Evolutionary conservation across 2,797 vertebrate genomes (phyloP), one percentile per base, ranked within the genome.

Genomic region (Myripristis murdjan): DNA sequence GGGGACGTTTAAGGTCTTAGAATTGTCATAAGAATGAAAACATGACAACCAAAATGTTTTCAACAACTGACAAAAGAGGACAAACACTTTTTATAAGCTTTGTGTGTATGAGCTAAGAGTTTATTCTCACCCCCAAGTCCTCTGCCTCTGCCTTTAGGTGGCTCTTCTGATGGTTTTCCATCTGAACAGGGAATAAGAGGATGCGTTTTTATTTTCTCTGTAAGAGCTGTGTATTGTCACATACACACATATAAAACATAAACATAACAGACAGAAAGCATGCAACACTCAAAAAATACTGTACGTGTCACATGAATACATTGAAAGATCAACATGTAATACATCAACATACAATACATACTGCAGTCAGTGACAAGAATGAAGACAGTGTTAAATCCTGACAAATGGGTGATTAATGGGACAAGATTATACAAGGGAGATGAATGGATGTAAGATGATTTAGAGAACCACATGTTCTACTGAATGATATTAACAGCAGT

Each of bases 101-200:
- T 71, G 55, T 43, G 46, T 16, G 54, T 14, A 44, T 37, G 2
- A 52, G 20, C 14, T 54, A 12, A 15, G 1, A 56, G 16, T 49
- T 1, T 46, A 28, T 60, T 79, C 93, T 94, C 91, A 98, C 98
- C 97, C 95, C 96, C 97, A 78, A 98, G 88, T 83, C 97, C 94
- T 90, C 93, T 52, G 66, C 94, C 96, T 95, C 96, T 92, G 28
- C 96, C 96, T 91, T 94, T 96, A 0, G 95, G 84, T 75, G 95
- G 53, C 73, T 98, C 97, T 16, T 98, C 97, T 74, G 96, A 90
- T 63, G 98, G 95, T 88, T 98, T 99, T 77, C 96, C 95, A 91
- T 98, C 98, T 99, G 92, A 82, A 94, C 89, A 82, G 62, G 67
- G 85, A 73, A 91, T n/a, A 80, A 63, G 9, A 70, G 57, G 57